Evolutionary conservation across 2,888 invertebrate genomes (phyloP).

Genomic region (Ophion obscuratus): DNA sequence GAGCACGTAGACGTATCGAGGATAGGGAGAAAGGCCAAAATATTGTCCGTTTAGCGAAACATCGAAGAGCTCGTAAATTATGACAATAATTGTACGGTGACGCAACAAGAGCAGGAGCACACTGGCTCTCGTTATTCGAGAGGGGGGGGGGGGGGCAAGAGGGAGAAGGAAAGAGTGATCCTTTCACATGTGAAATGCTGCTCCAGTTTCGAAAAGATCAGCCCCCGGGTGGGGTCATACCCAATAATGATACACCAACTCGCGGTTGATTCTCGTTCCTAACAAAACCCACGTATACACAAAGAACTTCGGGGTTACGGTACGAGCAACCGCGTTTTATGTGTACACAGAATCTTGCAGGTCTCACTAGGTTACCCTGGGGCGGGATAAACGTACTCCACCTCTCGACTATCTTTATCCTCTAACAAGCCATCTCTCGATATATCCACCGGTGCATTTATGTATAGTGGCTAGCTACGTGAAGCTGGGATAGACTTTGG

Average conservation of each 20-base stretch:
- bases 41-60: constrained; percentile 72
- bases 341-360: constrained; percentile 41
- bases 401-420: constrained; percentile 50
- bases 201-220: constrained; percentile 81
- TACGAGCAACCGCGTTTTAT: background rate
- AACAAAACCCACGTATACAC: constrained; percentile 21
- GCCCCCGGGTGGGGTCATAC: constrained; percentile 76
- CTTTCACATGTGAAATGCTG: constrained; percentile 81
- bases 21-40: constrained; percentile 65
- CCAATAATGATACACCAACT: constrained; percentile 66
- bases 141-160: background rate
- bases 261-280: constrained; percentile 44
- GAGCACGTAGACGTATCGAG: constrained; percentile 5
- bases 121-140: background rate
- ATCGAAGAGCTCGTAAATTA: constrained; percentile 67
- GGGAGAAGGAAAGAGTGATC: constrained; percentile 68
- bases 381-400: constrained; percentile 61
- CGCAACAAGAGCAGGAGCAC: constrained; percentile 64
- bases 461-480: constrained; percentile 34
- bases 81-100: constrained; percentile 77
- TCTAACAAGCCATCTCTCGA: constrained; percentile 56
- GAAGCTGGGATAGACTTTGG: constrained; percentile 1
- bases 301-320: constrained; percentile 15
- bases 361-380: constrained; percentile 49
- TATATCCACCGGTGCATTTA: constrained; percentile 55